Conservation (phyloP, 2,888 invertebrate genomes). For the Zaprionus lineosus region DNA sequence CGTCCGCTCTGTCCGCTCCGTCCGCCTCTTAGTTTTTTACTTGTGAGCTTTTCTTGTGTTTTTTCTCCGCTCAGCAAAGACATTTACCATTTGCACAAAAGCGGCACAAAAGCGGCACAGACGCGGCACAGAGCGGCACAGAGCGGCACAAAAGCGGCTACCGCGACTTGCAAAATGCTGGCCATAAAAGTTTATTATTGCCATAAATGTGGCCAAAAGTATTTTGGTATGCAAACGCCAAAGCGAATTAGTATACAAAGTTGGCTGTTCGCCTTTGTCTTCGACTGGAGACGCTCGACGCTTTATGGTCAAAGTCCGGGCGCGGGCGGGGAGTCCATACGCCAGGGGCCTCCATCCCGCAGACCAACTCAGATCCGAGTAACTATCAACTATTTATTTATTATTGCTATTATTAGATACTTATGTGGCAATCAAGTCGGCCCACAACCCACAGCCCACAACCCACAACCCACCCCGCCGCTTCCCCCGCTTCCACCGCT, state of each 20-base stretch:
- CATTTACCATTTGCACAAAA: constrained; percentile 46
- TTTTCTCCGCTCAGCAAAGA: constrained; percentile 13
- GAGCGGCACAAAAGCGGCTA: constrained; percentile 16
- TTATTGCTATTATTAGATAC: constrained; percentile 66
- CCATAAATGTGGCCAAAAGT: constrained; percentile 73
- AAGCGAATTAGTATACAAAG: constrained; percentile 78
- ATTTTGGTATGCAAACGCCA: constrained; percentile 73
- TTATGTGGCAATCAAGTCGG: constrained; percentile 17
- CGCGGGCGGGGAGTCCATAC: no score
- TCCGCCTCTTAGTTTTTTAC: not conserved
- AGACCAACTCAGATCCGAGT: no score
- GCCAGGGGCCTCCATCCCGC: no score
- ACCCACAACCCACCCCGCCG: no score
- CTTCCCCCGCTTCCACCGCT: not conserved
- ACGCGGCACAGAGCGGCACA: no score
- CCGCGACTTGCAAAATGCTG: constrained; percentile 48
- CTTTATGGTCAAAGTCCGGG: constrained; percentile 48
- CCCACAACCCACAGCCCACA: no score
- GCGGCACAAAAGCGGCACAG: not conserved
- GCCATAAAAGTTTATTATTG: constrained; percentile 77
- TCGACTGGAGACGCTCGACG: constrained; percentile 25
- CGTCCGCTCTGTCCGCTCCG: no score
- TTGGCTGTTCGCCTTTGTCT: constrained; percentile 42
- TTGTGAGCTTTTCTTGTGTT: not conserved
- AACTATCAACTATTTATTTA: constrained; percentile 59